Percentiles rank a stretch among this genome's conserved stretches.
Conservation (phyloP, 1,140 invertebrate species). For the Sycophaga agraensis region DNA sequence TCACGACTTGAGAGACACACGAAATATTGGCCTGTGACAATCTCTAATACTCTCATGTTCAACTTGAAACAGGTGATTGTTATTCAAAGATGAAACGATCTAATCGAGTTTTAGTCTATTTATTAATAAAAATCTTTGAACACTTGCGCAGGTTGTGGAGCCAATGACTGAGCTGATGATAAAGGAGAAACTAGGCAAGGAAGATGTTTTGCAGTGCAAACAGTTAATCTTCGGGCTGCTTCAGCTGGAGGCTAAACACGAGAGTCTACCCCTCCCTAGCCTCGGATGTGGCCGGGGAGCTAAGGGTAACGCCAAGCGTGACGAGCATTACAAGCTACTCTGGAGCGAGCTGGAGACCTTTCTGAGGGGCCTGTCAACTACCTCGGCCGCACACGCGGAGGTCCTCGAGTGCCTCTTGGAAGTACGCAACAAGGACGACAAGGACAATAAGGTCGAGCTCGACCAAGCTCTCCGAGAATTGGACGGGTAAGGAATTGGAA, state of each 20-base stretch:
- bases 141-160: constrained; percentile 58
- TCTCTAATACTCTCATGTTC: constrained; percentile 86
- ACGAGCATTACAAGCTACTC: constrained; percentile 87
- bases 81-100: too few relatives aligned
- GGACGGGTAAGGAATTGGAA: constrained; percentile 57
- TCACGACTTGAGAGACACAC: constrained; percentile 75
- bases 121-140: not conserved
- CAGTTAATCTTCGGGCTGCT: constrained; percentile 84
- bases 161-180: constrained; percentile 77
- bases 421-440: constrained; percentile 66
- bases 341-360: constrained; percentile 89
- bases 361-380: constrained; percentile 70
- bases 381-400: constrained; percentile 70
- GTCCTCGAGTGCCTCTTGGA: constrained; percentile 84
- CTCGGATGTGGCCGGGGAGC: constrained; percentile 60
- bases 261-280: constrained; percentile 71
- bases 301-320: constrained; percentile 66
- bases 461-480: constrained; percentile 64
- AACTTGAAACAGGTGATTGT: constrained; percentile 76
- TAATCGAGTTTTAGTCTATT: too few relatives aligned
- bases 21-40: constrained; percentile 90
- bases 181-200: constrained; percentile 80
- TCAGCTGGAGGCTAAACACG: constrained; percentile 80
- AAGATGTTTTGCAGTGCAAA: constrained; percentile 85
- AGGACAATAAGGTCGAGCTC: constrained; percentile 65